Evolutionary conservation across 2,797 vertebrate species (phyloP), one percentile per base, ranked within the genome.

Genomic region (Prionace glauca): DNA sequence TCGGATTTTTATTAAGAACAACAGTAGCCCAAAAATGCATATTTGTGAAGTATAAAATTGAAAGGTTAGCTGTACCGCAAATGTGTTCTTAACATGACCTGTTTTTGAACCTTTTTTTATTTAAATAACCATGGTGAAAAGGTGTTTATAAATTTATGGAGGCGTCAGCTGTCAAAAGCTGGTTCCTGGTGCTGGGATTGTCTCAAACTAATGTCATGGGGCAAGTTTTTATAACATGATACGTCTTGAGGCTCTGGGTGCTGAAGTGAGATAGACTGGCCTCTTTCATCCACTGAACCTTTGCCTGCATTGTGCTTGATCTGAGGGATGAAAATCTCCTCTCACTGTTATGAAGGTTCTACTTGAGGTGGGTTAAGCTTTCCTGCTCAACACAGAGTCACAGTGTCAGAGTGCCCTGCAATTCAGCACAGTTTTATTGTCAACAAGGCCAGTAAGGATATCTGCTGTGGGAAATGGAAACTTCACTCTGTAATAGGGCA

Each of bases 1-100:
- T 29, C 56, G n/a, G 60, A 92, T 36, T 92, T 67, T 67, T 41
- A 36, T 90, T 62, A n/a, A 62, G 87, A 90, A 20, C 11, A n/a
- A 36, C 65, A 67, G 65, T 45, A n/a, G n/a, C 65, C 65, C 56
- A 32, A 62, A 62, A 90, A 62, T 62, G 16, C 87, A 26, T 69
- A 12, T 69, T 72, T 71, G 24, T 26, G 67, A 94, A 94, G 67
- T 65, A 32, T 91, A 45, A 3, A 50, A 94, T 94, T 45, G 41
- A 94, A 94, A 94, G 92, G 9, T 67, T 94, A 36, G 36, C 69
- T 94, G 67, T 94, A 26, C 65, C 67, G 45, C 67, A 94, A 72
- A 94, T 71, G 36, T 22, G 11, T 94, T 50, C 67, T 45, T 94
- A 94, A 93, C 65, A n/a, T 71, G 91, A 72, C 69, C 67, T 72